Evolutionary conservation across 2,113 vertebrate species (phyloP).

Genomic region (Phodopus roborovskii): DNA sequence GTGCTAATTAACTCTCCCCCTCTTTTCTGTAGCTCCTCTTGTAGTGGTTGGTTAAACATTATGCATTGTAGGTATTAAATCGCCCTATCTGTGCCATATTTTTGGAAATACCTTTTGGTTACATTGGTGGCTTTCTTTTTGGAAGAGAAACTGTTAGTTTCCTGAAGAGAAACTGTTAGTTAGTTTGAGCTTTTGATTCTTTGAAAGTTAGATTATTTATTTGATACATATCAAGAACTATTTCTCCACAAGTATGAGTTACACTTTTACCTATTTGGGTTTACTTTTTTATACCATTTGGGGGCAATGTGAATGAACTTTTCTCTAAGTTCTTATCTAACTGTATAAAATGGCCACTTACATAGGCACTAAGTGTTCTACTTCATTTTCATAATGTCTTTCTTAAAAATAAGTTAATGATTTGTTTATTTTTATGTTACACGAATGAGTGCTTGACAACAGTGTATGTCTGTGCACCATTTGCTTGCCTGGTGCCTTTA

Average conservation of each 20-base stretch:
- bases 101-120: constrained; percentile 51
- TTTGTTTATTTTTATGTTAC: background rate
- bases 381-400: constrained; percentile 25
- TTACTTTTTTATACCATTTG: constrained; percentile 16
- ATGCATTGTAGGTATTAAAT: background rate
- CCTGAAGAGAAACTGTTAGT: constrained; percentile 11
- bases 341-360: constrained; percentile 12
- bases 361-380: background rate
- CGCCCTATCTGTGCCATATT: background rate
- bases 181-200: constrained; percentile 3
- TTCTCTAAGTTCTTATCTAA: background rate
- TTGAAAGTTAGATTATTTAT: background rate
- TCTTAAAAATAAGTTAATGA: background rate
- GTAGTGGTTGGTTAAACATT: background rate
- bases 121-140: background rate
- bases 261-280: background rate
- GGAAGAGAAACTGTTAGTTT: background rate
- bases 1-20: background rate
- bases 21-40: background rate
- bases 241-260: constrained; percentile 4
- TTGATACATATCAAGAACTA: constrained; percentile 12
- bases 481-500: background rate
- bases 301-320: constrained; percentile 1
- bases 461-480: background rate
- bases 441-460: background rate